A percentile compares a stretch with the other conserved stretches of the same genome.
Evolutionary conservation across 2,888 invertebrate species (phyloP).

Genomic region (Crossocerus cetratus): DNA sequence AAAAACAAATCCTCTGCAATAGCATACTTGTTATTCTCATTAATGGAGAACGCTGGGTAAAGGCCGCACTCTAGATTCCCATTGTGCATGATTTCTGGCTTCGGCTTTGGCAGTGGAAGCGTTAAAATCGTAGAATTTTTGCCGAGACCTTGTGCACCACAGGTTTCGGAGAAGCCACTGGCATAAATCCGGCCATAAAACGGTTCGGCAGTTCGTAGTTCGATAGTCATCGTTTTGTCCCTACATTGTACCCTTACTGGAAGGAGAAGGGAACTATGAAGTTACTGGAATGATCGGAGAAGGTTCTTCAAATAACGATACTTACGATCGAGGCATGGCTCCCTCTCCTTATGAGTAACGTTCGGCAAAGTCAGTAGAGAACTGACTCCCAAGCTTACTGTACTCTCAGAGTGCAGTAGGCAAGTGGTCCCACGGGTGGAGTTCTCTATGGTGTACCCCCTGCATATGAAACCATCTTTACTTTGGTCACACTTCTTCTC

Average conservation of each 20-base stretch:
- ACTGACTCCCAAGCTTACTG: slow-evolving; percentile 87
- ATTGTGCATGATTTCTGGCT: slow-evolving; percentile 40
- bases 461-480: slow-evolving; percentile 82
- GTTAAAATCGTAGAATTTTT: slow-evolving; percentile 78
- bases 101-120: slow-evolving; percentile 79
- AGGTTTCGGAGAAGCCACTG: slow-evolving; percentile 86
- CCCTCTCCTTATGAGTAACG: slow-evolving; percentile 87
- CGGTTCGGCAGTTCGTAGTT: slow-evolving; percentile 77
- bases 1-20: not conserved
- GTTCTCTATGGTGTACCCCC: slow-evolving; percentile 81
- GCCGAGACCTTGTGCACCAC: slow-evolving; percentile 81
- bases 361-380: slow-evolving; percentile 80
- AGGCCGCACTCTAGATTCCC: slow-evolving; percentile 66
- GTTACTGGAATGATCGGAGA: no score
- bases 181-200: slow-evolving; percentile 88
- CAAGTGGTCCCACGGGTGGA: slow-evolving; percentile 77
- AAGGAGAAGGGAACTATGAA: not conserved
- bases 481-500: slow-evolving; percentile 81
- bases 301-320: slow-evolving; percentile 31
- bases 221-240: slow-evolving; percentile 79
- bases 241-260: slow-evolving; percentile 89
- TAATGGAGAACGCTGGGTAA: slow-evolving; percentile 69
- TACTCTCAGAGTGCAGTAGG: slow-evolving; percentile 89
- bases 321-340: slow-evolving; percentile 90
- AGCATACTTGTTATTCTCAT: slow-evolving; percentile 69